Base-by-base conservation (phyloP, 1,140 invertebrate genomes). In the Prorops nasuta region DNA sequence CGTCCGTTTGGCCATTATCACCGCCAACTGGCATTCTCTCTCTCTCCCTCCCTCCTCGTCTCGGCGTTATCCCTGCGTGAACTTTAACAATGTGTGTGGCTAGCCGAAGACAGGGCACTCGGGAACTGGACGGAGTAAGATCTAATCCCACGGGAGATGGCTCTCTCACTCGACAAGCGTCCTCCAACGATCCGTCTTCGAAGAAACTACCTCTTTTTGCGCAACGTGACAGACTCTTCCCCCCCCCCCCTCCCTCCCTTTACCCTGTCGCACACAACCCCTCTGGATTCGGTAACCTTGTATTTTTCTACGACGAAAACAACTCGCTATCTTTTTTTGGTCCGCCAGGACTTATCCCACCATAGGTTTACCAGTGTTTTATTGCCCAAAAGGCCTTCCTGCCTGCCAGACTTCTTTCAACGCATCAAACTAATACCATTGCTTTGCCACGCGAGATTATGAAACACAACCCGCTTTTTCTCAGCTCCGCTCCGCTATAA, bases 111-210 rank as follows among this genome's bases (percentile, higher is more conserved):
- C 52, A 47, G 42, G 28, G 35, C 17, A 38, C n/a, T n/a, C 35
- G 31, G 37, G 40, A 34, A 44, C n/a, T n/a, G 34, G 35, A 38
- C 40, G 1, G 16, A 14, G 32, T 44, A 18, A 53, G 55, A 36
- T 59, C 57, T 60, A 60, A 60, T 60, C 58, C 58, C 56, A 44
- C 47, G 56, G 56, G 58, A 51, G 47, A 60, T 47, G 56, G 35
- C 44, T 40, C 43, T 58, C 45, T n/a, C 40, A 31, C 58, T 55
- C 58, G 56, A 60, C 58, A 59, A 60, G 58, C 58, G 52, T 60
- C 56, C 48, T 55, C 52, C 52, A 60, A 60, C 58, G 52, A 60
- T 60, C 51, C 49, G 43, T 60, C 58, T 60, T 59, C 44, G 55
- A 60, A 59, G 58, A 51, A 60, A 60, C 58, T 55, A 51, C 32